A percentile compares a stretch with the other conserved stretches of the same genome.
Conservation (phyloP, 37 sponge, comb jelly and placozoan genomes). For the Theonella swinhoei region DNA sequence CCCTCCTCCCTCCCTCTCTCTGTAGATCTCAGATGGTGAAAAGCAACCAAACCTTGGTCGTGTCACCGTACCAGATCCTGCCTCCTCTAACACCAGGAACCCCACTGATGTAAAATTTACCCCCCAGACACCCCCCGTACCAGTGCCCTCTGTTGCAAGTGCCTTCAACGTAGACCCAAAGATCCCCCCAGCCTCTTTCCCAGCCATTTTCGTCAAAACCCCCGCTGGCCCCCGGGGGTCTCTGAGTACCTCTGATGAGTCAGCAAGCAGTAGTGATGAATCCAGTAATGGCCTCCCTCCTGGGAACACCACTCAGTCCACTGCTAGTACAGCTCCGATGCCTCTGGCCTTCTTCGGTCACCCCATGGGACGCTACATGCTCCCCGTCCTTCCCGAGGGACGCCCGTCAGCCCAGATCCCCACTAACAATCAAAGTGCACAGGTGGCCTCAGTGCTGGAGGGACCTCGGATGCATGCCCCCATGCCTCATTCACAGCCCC, state of each 20-base stretch:
- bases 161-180: not conserved
- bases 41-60: too few species aligned
- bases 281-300: too few species aligned
- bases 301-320: too few species aligned
- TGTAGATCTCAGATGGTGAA: too few species aligned
- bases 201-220: not conserved
- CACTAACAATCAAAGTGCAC: not conserved
- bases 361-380: not conserved
- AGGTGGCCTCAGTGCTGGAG: not conserved
- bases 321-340: not conserved
- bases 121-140: not conserved
- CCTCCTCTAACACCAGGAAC: not conserved
- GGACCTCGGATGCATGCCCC: too few species aligned
- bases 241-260: conserved; percentile 33
- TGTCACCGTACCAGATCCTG: too few species aligned
- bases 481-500: too few species aligned
- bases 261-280: conserved; percentile 20
- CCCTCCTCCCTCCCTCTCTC: too few species aligned
- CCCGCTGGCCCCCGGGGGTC: conserved; percentile 19
- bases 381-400: not conserved
- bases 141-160: not conserved
- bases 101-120: not conserved
- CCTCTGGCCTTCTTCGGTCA: not conserved
- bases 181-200: not conserved
- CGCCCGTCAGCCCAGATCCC: not conserved